Base-by-base conservation (phyloP, 2,797 vertebrate species). In the Poecile montanus region DNA sequence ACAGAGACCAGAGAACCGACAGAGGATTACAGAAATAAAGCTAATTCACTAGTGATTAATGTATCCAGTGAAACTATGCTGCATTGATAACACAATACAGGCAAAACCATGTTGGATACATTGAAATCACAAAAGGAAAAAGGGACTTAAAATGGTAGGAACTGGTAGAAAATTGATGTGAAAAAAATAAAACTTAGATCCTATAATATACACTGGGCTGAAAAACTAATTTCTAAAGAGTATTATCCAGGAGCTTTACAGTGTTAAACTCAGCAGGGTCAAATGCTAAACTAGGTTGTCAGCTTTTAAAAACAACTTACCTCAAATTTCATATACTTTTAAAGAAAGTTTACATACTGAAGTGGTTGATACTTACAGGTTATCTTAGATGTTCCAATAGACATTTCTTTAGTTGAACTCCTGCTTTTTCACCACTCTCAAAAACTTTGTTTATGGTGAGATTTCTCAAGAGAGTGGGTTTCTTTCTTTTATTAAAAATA, bases 301-400 rank as follows among this genome's bases (percentile, higher is more conserved):
- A 95, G 92, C 80, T 93, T 95, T 53, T 68, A 53, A 92, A 95
- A 96, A 94, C 84, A 97, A 98, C 98, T 98, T 98, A 98, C 98
- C 98, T 98, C 98, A 97, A 96, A 95, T 97, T 94, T 98, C 96
- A 96, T 97, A 97, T 95, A 98, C 95, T 97, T 97, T 96, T 91
- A 97, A 96, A 97, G 96, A 97, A 97, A 96, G 70, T 96, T 96
- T 97, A 97, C 68, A 97, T 97, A 97, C 97, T 97, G 95, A 96
- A 91, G 96, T 92, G 91, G 96, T 86, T 80, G 88, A 98, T 98
- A 98, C 98, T 98, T 98, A 98, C 98, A 98, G 96, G 96, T 96
- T 97, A 97, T 97, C 97, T 97, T 97, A 98, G 97, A 87, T 97
- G 97, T 97, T 97, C 97, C 97, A 98, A 96, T 96, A 97, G 94